phyloP scores from a whole-genome alignment of 2,113 vertebrate genomes.

The Alethe diademata region DNA sequence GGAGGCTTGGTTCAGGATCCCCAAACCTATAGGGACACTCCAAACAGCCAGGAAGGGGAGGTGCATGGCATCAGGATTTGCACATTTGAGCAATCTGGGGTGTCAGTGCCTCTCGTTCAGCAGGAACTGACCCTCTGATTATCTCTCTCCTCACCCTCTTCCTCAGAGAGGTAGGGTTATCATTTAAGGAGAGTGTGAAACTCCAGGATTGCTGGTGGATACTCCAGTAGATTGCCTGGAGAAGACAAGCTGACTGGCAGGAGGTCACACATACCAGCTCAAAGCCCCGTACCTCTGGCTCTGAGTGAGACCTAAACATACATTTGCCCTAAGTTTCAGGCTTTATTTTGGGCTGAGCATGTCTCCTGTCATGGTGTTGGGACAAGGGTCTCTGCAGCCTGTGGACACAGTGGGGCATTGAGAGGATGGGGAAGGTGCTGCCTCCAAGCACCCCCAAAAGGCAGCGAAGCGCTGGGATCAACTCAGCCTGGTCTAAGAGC shows the following conservation, averaged over 20 bases:
- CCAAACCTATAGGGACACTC: not conserved
- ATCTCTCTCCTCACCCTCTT: not conserved
- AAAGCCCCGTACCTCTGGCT: not conserved
- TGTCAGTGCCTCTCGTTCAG: not conserved
- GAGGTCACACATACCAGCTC: not conserved
- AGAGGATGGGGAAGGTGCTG: not conserved
- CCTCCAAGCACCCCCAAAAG: not conserved
- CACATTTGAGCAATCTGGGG: accelerated
- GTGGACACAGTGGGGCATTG: accelerated
- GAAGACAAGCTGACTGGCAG: not conserved
- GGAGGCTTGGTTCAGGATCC: not conserved
- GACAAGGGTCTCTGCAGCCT: not conserved
- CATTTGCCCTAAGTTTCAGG: accelerated
- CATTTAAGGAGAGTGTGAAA: not conserved
- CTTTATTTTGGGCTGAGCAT: not conserved
- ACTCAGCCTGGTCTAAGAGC: not conserved
- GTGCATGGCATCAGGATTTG: not conserved
- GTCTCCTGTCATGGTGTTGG: not conserved
- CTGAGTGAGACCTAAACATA: not conserved
- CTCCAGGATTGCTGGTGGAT: not conserved
- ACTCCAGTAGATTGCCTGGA: not conserved
- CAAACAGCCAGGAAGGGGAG: not conserved
- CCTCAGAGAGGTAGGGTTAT: not conserved
- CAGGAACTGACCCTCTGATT: not conserved
- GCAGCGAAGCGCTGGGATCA: not conserved